Base-by-base conservation (phyloP, 1,140 invertebrate species). In the Lysiphlebus fabarum region DNA sequence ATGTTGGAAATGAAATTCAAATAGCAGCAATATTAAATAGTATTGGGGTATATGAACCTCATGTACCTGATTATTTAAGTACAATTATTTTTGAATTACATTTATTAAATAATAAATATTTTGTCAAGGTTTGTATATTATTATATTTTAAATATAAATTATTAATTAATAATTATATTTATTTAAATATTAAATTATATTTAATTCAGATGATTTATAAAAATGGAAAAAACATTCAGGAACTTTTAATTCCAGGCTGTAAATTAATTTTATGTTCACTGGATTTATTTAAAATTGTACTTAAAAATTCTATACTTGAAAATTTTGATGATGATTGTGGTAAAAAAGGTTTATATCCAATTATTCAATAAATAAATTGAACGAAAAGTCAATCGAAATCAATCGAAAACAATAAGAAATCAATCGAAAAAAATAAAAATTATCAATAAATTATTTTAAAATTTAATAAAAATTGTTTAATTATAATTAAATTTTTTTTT, bases 1-100 rank as follows among this genome's bases (percentile, higher is more conserved):
- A 65, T 59, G 59, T 59, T 2, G 84, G 78, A 5, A 87, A 90
- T 71, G 89, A 90, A 69, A 85, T 85, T 55, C 88, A 86, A 38
- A 79, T 91, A 2, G 81, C 83, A 2, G 83, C 83, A 9, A 65
- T 90, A 10, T 77, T 90, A 64, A 77, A 80, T 33, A 82, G 84
- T 0, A 70, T 89, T 26, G 81, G 82, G 6, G 80, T 87, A 1
- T 90, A 83, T 69, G 75, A 87, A 48, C 70, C 78, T 5, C 60
- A 62, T 45, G 43, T 62, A 6, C 63, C 63, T 6, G 50, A 45
- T 12, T 65, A 60, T 41, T 12, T 48, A 3, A 62, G 58, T 42
- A 41, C 57, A 6, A 34, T 65, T 17, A 57, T 59, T 11, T 49
- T 65, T 33, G 63, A 65, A 57, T 40, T 65, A 7, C 60, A 59